phyloP scores from a whole-genome alignment of 2,113 vertebrate species.

The Leucosticte australis region DNA sequence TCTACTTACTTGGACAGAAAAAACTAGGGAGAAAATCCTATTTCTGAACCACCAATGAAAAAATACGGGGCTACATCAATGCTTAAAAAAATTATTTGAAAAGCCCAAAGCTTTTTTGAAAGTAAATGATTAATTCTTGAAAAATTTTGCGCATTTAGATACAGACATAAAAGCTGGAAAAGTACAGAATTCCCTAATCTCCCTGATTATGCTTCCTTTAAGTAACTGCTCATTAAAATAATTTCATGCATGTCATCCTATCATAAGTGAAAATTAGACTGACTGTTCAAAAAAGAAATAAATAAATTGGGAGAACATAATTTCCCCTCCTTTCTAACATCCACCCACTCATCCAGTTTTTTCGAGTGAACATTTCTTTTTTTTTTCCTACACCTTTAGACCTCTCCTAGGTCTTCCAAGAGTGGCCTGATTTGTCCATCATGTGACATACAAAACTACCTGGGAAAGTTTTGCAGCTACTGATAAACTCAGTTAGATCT shows the following conservation, averaged over 20 bases:
- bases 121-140: not conserved
- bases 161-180: not conserved
- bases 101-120: constrained; percentile 10
- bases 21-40: not conserved
- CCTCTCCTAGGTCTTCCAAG: not conserved
- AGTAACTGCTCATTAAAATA: constrained; percentile 8
- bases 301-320: not conserved
- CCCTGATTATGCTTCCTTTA: not conserved
- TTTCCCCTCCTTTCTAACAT: not conserved
- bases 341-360: not conserved
- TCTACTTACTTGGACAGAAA: not conserved
- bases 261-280: not conserved
- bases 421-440: not conserved
- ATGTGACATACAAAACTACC: not conserved
- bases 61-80: not conserved
- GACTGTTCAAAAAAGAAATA: not conserved
- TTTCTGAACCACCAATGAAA: not conserved
- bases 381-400: not conserved
- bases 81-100: not conserved
- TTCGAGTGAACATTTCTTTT: not conserved
- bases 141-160: not conserved
- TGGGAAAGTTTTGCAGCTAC: not conserved
- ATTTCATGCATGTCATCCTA: constrained; percentile 3
- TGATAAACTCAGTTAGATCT: not conserved
- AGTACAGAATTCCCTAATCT: not conserved